Conservation (phyloP, 2,113 vertebrate genomes). For the Cyanoramphus novaezelandiae region DNA sequence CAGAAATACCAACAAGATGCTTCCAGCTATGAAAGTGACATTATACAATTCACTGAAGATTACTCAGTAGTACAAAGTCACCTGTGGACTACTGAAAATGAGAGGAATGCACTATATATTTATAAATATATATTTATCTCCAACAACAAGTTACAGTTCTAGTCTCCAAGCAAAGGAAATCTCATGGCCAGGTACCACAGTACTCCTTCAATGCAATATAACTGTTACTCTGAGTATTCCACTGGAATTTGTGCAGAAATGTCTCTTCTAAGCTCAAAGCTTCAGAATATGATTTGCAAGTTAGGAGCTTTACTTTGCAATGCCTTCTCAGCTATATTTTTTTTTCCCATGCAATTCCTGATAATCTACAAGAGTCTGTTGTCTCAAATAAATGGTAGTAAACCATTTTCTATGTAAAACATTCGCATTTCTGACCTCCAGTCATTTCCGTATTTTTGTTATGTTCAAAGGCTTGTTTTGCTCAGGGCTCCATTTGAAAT, state of each 20-base stretch:
- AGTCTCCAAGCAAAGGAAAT: neutral
- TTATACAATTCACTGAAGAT: constrained; percentile 50
- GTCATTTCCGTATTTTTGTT: neutral
- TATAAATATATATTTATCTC: neutral
- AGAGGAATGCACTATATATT: constrained; percentile 17
- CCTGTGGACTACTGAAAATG: constrained; percentile 59
- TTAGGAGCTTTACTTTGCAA: neutral
- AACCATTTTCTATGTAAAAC: constrained; percentile 21
- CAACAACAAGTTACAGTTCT: neutral
- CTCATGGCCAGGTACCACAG: neutral
- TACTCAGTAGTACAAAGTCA: constrained; percentile 58
- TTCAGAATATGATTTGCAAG: constrained; percentile 5
- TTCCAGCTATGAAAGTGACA: constrained; percentile 36
- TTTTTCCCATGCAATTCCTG: constrained; percentile 44
- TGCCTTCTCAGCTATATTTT: neutral
- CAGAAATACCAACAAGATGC: constrained; percentile 43
- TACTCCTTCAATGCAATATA: neutral
- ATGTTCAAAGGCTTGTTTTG: neutral
- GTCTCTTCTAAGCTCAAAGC: neutral
- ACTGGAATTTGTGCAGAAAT: neutral
- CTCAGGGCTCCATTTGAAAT: neutral
- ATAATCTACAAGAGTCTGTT: constrained; percentile 30
- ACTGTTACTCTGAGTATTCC: constrained; percentile 9
- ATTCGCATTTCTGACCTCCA: neutral
- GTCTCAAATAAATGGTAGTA: constrained; percentile 64